Conservation (phyloP, 1,140 invertebrate species). For the Zaprionus davidi region DNA sequence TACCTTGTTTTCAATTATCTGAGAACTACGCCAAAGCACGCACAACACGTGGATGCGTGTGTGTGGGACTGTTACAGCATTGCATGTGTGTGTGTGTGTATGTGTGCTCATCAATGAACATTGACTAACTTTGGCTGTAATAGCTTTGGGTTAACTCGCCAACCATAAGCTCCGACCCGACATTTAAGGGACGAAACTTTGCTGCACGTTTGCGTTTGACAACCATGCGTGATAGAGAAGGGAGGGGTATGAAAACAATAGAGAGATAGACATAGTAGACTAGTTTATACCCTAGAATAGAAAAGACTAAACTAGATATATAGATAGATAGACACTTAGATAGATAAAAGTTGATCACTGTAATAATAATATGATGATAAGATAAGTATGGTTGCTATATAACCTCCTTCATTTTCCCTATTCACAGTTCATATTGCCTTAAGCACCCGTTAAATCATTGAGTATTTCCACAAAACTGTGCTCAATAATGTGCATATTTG, state of each 20-base stretch:
- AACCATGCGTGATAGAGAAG: neutral
- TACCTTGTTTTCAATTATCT: constrained; percentile 68
- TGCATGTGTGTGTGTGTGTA: constrained; percentile 16
- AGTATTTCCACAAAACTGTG: constrained; percentile 6
- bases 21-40: constrained; percentile 26
- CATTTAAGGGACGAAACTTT: constrained; percentile 30
- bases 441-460: neutral
- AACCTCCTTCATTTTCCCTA: too few species aligned
- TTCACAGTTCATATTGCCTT: neutral
- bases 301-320: neutral
- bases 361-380: neutral
- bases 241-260: neutral
- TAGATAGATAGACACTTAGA: neutral
- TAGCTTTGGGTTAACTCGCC: constrained; percentile 20
- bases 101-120: constrained; percentile 63
- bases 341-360: neutral
- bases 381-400: too few species aligned
- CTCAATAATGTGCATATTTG: constrained; percentile 22
- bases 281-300: neutral
- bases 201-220: constrained; percentile 42
- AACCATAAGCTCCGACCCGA: constrained; percentile 8
- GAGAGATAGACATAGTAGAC: neutral
- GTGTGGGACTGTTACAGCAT: neutral
- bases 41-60: constrained; percentile 5
- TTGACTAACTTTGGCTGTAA: constrained; percentile 61